These are phyloP conservation scores for Ectemnius lituratus DNA, from an alignment of 2,888 invertebrate species.

Conservation along the genomic window DNA sequence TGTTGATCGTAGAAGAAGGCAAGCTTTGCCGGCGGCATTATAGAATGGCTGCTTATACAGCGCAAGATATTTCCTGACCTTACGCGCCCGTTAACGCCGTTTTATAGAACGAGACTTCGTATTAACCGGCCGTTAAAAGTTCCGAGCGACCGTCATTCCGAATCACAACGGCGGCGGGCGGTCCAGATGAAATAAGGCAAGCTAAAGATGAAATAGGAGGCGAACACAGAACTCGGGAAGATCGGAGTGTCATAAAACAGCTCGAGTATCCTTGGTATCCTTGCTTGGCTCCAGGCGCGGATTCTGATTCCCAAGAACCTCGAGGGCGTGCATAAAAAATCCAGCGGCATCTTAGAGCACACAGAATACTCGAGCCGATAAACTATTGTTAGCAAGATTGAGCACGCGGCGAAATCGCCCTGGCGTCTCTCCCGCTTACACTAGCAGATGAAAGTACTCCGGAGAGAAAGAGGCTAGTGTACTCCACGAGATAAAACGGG, in stretches of 20 bases:
- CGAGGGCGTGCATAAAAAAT: too few relatives aligned
- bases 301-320: too few relatives aligned
- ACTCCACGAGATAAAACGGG: too few relatives aligned
- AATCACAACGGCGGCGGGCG: neutral
- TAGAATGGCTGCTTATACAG: constrained; percentile 21
- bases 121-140: constrained; percentile 47
- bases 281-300: too few relatives aligned
- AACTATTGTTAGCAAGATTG: constrained; percentile 44
- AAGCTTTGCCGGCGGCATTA: constrained; percentile 3
- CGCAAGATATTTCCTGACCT: constrained; percentile 37
- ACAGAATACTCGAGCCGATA: constrained; percentile 38
- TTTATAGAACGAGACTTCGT: constrained; percentile 25
- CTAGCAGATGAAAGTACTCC: too few relatives aligned
- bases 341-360: neutral
- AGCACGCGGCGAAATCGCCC: neutral
- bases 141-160: constrained; percentile 19
- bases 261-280: neutral
- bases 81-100: constrained; percentile 28
- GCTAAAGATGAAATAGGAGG: neutral
- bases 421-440: too few relatives aligned
- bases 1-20: constrained; percentile 11
- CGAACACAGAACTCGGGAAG: neutral
- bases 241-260: neutral
- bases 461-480: too few relatives aligned
- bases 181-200: neutral